Base-by-base conservation (phyloP, 2,888 invertebrate species). In the Drosophila putrida region DNA sequence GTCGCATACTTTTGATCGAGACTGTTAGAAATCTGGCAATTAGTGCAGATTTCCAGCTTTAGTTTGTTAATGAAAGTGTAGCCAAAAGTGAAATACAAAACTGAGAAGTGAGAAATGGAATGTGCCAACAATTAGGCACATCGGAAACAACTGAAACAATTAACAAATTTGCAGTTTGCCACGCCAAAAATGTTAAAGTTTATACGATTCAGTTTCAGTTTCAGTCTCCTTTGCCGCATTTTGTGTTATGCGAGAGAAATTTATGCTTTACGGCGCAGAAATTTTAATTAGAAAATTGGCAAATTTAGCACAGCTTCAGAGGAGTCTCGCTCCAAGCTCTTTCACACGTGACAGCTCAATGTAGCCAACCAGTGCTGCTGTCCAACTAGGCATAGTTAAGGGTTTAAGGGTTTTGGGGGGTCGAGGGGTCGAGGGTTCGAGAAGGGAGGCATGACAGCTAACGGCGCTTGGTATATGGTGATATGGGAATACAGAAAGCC, bases 241-340 rank as follows among this genome's bases (percentile, higher is more conserved):
- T 71, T 71, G 67, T 71, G 70, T 59, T 55, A 55, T 67, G 75
- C 74, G 80, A 71, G 35, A 11, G 6, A 87, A 88, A 85, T 85
- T 88, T 85, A 85, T 82, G 85, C 85, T 85, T 85, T 88, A 81
- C 86, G 75, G 86, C 80, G 88, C 88, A 88, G 83, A 85, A 88
- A 88, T 85, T 85, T 88, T 85, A 85, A 85, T 85, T 85, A 85
- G 86, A 88, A 85, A 85, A 85, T 85, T 85, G 85, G 83, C 86
- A 82, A 85, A 75, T 85, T 88, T 78, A 81, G 72, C 76, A 62
- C 70, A 60, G 59, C 54, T 36, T 60, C 60, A 47, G 43, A 51
- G 59, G 33, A 58, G 53, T 57, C 51, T 38, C 58, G 58, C 61
- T 25, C 50, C 65, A 13, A 50, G 66, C 75, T 51, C 64, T 77